These are phyloP conservation scores for Alces alces DNA, from an alignment of 2,113 vertebrate species.

Conservation along the genomic window DNA sequence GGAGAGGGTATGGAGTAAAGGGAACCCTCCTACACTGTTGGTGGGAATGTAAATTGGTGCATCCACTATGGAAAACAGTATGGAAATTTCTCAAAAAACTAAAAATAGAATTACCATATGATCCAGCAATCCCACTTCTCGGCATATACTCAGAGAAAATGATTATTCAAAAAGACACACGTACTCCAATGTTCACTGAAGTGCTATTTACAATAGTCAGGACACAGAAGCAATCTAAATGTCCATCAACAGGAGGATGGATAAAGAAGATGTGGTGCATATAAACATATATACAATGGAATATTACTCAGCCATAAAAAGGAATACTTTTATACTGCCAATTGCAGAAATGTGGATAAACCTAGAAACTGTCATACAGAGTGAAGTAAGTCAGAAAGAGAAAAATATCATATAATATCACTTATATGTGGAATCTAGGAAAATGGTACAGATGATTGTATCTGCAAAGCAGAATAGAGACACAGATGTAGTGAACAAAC, in stretches of 20 bases:
- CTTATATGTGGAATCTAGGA: neutral
- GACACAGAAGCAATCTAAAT: neutral
- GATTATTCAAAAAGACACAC: neutral
- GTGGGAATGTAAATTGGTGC: neutral
- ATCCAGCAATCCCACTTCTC: neutral
- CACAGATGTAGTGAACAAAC: neutral
- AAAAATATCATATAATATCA: neutral
- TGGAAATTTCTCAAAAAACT: neutral
- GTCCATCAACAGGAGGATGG: neutral
- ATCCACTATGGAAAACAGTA: neutral
- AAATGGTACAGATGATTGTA: neutral
- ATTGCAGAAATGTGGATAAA: neutral
- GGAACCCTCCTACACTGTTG: neutral
- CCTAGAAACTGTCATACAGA: neutral
- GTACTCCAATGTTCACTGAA: neutral
- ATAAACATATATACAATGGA: neutral
- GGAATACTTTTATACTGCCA: neutral
- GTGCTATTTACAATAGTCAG: neutral
- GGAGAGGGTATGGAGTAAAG: neutral
- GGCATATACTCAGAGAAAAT: neutral
- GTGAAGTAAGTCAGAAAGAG: neutral
- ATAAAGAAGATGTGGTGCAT: neutral
- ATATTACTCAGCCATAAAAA: neutral
- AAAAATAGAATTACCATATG: neutral
- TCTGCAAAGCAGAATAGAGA: neutral